Evolutionary conservation across 2,113 vertebrate genomes (phyloP).

Genomic region (Pomatostomus ruficeps): DNA sequence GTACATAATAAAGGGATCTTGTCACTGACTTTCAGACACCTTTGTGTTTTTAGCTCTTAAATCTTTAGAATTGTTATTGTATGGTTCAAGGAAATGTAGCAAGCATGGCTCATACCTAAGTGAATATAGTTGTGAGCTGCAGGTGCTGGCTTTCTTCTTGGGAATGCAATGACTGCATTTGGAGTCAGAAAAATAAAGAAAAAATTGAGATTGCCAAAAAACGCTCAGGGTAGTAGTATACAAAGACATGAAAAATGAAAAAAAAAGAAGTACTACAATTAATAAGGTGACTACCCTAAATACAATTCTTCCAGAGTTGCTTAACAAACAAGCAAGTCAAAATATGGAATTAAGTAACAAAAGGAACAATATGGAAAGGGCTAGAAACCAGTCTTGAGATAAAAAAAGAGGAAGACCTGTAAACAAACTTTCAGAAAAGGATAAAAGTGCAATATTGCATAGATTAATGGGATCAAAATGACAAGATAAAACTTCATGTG

Average conservation of each 20-base stretch:
- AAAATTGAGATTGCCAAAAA: slow-evolving; percentile 24
- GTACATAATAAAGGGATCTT: background rate
- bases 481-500: slow-evolving; percentile 16
- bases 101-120: background rate
- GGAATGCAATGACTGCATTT: background rate
- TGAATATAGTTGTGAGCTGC: background rate
- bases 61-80: background rate
- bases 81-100: background rate
- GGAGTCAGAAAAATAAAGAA: slow-evolving; percentile 17
- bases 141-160: background rate
- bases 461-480: slow-evolving; percentile 15
- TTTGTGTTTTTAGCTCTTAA: background rate
- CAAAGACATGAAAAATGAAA: slow-evolving; percentile 17
- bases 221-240: background rate
- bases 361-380: background rate
- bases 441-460: background rate
- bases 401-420: background rate
- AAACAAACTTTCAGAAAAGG: background rate
- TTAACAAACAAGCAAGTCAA: slow-evolving; percentile 29
- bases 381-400: slow-evolving; percentile 13
- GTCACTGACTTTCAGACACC: background rate
- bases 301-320: background rate
- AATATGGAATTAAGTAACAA: slow-evolving; percentile 8
- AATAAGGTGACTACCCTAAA: background rate
- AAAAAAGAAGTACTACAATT: background rate